These are phyloP conservation scores for Aphelenchoides avenae DNA, from an alignment of 1,140 invertebrate genomes.

Conservation along the genomic window DNA sequence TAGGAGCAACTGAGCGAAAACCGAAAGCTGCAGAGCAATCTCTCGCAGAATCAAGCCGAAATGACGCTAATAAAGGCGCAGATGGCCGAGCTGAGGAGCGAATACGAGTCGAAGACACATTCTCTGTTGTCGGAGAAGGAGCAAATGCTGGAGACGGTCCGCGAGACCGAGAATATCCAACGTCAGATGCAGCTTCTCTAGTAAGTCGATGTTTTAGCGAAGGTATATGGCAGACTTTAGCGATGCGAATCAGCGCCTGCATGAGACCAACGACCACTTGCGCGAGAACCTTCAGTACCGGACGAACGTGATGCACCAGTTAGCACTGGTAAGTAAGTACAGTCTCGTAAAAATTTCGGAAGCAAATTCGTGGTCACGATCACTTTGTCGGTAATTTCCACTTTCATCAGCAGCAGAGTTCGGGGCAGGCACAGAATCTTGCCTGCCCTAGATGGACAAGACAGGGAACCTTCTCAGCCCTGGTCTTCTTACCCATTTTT, in stretches of 20 bases:
- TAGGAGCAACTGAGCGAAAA: slow-evolving; percentile 64
- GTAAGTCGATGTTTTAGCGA: slow-evolving; percentile 62
- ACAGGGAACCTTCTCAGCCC: too few relatives aligned
- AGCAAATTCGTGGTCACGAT: too few relatives aligned
- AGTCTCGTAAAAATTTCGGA: too few relatives aligned
- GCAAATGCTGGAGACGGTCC: slow-evolving; percentile 61
- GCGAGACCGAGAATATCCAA: slow-evolving; percentile 64
- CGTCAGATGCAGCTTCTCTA: slow-evolving; percentile 64
- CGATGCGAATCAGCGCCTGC: slow-evolving; percentile 66
- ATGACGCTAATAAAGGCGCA: slow-evolving; percentile 65
- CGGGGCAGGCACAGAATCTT: too few relatives aligned
- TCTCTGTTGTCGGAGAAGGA: slow-evolving; percentile 64
- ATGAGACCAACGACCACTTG: slow-evolving; percentile 67
- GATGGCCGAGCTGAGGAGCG: slow-evolving; percentile 63
- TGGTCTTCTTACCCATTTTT: too few relatives aligned
- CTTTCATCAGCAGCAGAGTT: too few relatives aligned
- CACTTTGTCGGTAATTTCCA: too few relatives aligned
- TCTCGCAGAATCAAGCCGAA: slow-evolving; percentile 66
- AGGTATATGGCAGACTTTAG: slow-evolving; percentile 4
- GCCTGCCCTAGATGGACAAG: too few relatives aligned
- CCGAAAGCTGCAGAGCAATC: slow-evolving; percentile 61
- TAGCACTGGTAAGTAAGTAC: slow-evolving; percentile 48
- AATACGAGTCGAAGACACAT: slow-evolving; percentile 65
- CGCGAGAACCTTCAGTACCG: slow-evolving; percentile 60
- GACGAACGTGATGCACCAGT: slow-evolving; percentile 40